Conservation (phyloP, 2,113 vertebrate species). For the Syngnathus typhle region DNA sequence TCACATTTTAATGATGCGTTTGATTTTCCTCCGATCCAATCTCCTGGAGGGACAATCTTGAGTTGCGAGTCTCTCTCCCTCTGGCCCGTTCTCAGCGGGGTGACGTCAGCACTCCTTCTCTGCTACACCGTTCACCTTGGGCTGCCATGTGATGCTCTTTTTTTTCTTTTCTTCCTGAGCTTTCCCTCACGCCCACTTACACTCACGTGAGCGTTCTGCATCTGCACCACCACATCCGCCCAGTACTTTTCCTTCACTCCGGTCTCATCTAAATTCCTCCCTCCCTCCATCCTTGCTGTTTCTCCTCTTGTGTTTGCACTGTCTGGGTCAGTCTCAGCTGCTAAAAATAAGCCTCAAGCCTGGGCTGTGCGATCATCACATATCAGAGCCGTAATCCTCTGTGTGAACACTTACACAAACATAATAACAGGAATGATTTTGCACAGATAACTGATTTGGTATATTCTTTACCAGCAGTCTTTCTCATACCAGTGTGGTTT, state of each 20-base stretch:
- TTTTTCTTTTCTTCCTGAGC: constrained; percentile 10
- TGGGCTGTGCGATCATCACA: constrained; percentile 11
- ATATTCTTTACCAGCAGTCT: not conserved
- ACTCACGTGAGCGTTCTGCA: constrained; percentile 57
- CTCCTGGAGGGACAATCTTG: not conserved
- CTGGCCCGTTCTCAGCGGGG: not conserved
- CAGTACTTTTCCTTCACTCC: constrained; percentile 71
- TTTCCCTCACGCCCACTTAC: constrained; percentile 23
- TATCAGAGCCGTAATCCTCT: constrained; percentile 30
- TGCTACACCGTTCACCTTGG: constrained; percentile 26
- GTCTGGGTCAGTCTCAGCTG: constrained; percentile 59
- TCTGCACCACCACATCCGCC: constrained; percentile 53
- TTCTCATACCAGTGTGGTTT: not conserved
- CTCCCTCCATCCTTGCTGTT: constrained; percentile 28
- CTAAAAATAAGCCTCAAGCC: constrained; percentile 49
- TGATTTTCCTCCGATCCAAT: not conserved
- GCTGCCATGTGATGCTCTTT: constrained; percentile 1
- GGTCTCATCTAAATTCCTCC: constrained; percentile 62
- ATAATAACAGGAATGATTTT: not conserved
- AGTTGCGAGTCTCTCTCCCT: not conserved
- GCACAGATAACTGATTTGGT: constrained; percentile 1
- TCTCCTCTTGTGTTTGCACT: constrained; percentile 38
- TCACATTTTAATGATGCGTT: not conserved
- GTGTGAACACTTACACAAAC: constrained; percentile 15
- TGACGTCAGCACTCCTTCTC: constrained; percentile 39